Evolutionary conservation across 1,140 invertebrate genomes (phyloP).

Genomic region (Cepaea nemoralis): DNA sequence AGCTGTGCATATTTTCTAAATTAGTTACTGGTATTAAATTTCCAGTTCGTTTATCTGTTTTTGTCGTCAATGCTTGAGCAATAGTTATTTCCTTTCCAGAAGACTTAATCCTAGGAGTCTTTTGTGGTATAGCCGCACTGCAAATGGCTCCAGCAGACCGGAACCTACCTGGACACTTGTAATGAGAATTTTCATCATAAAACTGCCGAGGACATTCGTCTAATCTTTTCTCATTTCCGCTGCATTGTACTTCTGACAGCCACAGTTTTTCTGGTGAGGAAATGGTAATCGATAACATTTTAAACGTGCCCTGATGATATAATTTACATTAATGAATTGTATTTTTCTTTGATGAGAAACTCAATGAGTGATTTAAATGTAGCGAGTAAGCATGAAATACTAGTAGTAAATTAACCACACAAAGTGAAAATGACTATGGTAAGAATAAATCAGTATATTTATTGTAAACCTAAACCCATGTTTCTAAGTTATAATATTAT

Average conservation of each 20-base stretch:
- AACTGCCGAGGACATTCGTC: conserved; percentile 35
- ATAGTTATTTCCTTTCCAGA: neutral
- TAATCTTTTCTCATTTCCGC: conserved; percentile 38
- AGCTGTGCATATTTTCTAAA: neutral
- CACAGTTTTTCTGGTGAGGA: conserved; percentile 42
- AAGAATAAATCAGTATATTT: no score
- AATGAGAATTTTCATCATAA: conserved; percentile 18
- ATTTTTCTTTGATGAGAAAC: no score
- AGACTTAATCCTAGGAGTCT: neutral
- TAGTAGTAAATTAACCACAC: no score
- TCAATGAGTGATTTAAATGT: no score
- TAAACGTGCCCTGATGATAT: no score
- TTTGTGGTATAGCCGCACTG: neutral
- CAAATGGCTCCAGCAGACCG: conserved; percentile 44
- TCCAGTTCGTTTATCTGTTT: neutral
- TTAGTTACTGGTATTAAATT: neutral
- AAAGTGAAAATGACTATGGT: no score
- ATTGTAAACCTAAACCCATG: no score
- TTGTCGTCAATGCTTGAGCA: neutral
- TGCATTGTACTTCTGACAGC: conserved; percentile 43
- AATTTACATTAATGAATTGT: neutral
- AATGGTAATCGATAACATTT: no score
- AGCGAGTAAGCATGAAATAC: no score
- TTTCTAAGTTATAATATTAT: no score
- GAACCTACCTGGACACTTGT: conserved; percentile 29